Conservation (phyloP, 2,888 invertebrate genomes). For the Suillia variegata region DNA sequence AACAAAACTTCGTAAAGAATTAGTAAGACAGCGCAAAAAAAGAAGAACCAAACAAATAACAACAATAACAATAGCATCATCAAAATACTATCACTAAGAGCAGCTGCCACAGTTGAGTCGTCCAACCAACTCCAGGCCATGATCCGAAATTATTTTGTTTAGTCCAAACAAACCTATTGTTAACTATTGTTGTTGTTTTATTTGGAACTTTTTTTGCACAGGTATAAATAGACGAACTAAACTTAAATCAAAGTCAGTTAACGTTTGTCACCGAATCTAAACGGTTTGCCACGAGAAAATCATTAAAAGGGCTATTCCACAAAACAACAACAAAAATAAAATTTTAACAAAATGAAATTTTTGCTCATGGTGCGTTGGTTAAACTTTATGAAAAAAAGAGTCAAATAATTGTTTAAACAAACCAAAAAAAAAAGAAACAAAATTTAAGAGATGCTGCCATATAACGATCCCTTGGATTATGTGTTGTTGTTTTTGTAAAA, state of each 20-base stretch:
- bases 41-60: not conserved
- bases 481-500: too few species aligned
- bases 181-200: too few species aligned
- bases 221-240: conserved; percentile 45
- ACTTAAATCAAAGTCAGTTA: conserved; percentile 45
- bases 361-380: conserved; percentile 47
- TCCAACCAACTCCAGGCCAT: conserved; percentile 24
- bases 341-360: conserved; percentile 47
- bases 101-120: too few species aligned
- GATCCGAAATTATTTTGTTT: conserved; percentile 46
- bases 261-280: conserved; percentile 38
- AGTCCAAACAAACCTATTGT: conserved; percentile 43
- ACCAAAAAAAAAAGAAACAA: too few species aligned
- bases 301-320: too few species aligned
- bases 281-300: not conserved
- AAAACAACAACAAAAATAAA: too few species aligned
- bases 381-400: too few species aligned
- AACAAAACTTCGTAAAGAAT: conserved; percentile 6
- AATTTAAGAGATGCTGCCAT: too few species aligned
- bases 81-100: conserved; percentile 16
- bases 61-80: not conserved
- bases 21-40: conserved; percentile 28
- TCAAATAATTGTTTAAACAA: too few species aligned
- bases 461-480: conserved; percentile 18
- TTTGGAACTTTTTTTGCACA: too few species aligned